A percentile compares a stretch with the other conserved stretches of the same genome.
Evolutionary conservation across 2,113 vertebrate genomes (phyloP).

Genomic region (Cepphus grylle): DNA sequence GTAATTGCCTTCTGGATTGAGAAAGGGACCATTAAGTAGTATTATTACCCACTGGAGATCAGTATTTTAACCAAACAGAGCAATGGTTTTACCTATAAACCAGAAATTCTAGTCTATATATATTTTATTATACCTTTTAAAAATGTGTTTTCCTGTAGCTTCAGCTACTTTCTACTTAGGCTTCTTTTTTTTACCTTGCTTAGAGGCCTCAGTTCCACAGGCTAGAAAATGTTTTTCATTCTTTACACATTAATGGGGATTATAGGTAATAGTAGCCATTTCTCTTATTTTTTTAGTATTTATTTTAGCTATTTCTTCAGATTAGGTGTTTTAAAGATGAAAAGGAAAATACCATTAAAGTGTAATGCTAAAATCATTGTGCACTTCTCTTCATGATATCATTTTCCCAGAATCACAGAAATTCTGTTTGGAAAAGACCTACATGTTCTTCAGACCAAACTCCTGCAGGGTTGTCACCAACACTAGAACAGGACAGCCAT

Average conservation of each 20-base stretch:
- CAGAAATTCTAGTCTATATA: not conserved
- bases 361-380: not conserved
- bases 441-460: not conserved
- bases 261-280: not conserved
- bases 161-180: not conserved
- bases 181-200: not conserved
- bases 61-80: constrained; percentile 24
- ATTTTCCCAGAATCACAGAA: not conserved
- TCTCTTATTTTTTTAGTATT: not conserved
- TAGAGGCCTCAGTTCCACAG: not conserved
- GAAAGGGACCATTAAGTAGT: not conserved
- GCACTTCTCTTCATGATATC: not conserved
- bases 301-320: not conserved
- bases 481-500: not conserved
- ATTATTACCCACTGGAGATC: constrained; percentile 4
- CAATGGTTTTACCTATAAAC: not conserved
- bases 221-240: not conserved
- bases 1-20: not conserved
- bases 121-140: not conserved
- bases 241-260: not conserved
- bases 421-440: not conserved
- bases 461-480: not conserved
- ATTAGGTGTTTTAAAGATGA: not conserved
- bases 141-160: not conserved
- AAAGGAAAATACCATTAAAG: not conserved